These are phyloP conservation scores for Hucho hucho DNA, from an alignment of 2,113 vertebrate genomes.

Conservation along the genomic window DNA sequence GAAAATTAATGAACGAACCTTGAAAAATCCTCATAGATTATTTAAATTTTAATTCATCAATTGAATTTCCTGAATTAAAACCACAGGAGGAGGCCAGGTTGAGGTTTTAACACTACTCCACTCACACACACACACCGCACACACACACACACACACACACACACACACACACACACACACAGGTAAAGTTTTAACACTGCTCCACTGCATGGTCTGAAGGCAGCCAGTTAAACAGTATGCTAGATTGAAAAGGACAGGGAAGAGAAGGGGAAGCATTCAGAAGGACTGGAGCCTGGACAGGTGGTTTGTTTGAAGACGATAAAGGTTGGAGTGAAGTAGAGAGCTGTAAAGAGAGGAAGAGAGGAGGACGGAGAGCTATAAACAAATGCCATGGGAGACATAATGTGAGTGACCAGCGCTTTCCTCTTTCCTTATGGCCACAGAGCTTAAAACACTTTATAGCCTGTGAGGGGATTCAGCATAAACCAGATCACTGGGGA, in stretches of 20 bases:
- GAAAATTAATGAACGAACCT: neutral
- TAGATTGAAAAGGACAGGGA: neutral
- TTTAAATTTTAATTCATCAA: no score
- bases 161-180: no score
- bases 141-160: no score
- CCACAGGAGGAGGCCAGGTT: no score
- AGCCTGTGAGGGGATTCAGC: neutral
- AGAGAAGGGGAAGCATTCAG: neutral
- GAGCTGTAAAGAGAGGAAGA: neutral
- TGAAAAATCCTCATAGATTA: no score
- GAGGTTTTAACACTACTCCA: no score
- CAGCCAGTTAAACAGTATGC: constrained; percentile 2
- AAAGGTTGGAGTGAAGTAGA: constrained; percentile 6
- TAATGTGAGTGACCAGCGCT: constrained; percentile 18
- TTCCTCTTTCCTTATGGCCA: constrained; percentile 8
- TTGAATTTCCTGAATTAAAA: no score
- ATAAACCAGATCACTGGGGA: no score
- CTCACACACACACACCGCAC: no score
- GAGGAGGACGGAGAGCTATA: constrained; percentile 19
- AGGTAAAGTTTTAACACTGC: neutral
- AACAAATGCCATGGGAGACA: constrained; percentile 20
- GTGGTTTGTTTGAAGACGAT: constrained; percentile 12
- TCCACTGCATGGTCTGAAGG: neutral
- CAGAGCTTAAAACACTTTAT: constrained; percentile 9
- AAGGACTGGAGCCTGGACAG: constrained; percentile 7